These are phyloP conservation scores for Micropoecilia bifurca DNA, from an alignment of 2,797 vertebrate genomes.

Conservation along the genomic window DNA sequence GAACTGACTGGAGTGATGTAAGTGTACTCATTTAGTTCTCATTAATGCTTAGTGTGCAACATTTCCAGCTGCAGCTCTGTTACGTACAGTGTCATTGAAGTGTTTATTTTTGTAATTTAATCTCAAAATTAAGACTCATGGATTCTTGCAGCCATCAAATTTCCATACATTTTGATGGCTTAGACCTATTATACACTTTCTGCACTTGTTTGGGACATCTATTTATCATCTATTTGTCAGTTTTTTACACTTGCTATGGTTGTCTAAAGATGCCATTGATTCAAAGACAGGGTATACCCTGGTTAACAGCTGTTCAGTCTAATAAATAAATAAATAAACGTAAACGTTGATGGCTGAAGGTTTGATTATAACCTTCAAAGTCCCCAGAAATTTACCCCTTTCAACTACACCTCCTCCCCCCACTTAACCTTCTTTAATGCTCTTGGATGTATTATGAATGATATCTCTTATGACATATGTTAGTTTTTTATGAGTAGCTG, in stretches of 20 bases:
- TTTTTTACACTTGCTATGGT: not conserved
- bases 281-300: not conserved
- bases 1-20: not conserved
- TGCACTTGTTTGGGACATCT: not conserved
- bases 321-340: not conserved
- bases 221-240: not conserved
- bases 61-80: not conserved
- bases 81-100: not conserved
- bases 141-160: not conserved
- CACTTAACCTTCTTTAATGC: not conserved
- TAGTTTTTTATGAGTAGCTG: not conserved
- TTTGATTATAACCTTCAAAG: not conserved
- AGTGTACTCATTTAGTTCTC: not conserved
- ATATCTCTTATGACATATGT: not conserved
- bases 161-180: not conserved
- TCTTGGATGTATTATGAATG: not conserved
- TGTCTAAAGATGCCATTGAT: not conserved
- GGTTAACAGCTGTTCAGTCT: not conserved
- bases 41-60: not conserved
- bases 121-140: not conserved
- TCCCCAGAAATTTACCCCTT: not conserved
- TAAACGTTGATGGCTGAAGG: not conserved
- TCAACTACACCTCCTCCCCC: not conserved
- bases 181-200: not conserved
- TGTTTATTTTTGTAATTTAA: not conserved